A percentile compares a stretch with the other conserved stretches of the same genome.
phyloP scores from a whole-genome alignment of 1,140 invertebrate species.

The Vollenhovia emeryi region DNA sequence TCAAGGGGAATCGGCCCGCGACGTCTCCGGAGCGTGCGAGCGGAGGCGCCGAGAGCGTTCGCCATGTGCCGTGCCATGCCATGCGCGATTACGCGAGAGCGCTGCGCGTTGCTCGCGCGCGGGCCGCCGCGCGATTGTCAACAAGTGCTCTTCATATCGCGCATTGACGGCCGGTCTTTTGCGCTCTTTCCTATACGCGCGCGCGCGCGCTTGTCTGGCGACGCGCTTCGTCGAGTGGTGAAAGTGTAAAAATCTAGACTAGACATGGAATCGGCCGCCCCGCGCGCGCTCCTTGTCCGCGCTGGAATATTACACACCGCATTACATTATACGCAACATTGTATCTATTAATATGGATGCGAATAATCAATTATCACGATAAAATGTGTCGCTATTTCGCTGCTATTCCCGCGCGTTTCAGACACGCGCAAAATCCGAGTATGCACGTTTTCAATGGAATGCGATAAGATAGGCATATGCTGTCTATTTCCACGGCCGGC shows the following conservation, averaged over 20 bases:
- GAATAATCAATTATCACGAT: slow-evolving; percentile 31
- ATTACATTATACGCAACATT: slow-evolving; percentile 10
- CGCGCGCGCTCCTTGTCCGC: too few species aligned
- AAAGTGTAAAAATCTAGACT: slow-evolving; percentile 27
- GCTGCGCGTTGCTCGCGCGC: too few species aligned
- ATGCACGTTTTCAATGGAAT: not conserved
- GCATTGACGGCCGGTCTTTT: not conserved
- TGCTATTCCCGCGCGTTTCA: not conserved
- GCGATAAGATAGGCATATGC: not conserved
- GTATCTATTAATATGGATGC: not conserved
- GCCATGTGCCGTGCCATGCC: too few species aligned
- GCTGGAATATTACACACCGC: not conserved
- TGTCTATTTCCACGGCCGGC: not conserved
- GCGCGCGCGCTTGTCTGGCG: not conserved
- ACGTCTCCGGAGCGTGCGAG: not conserved
- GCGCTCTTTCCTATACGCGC: not conserved
- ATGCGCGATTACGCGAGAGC: slow-evolving; percentile 42
- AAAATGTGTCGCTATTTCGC: not conserved
- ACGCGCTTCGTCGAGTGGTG: slow-evolving; percentile 20
- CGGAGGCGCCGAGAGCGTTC: not conserved
- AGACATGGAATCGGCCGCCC: slow-evolving; percentile 17
- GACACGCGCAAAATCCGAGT: not conserved
- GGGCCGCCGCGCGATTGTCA: slow-evolving; percentile 13
- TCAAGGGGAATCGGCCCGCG: slow-evolving; percentile 14
- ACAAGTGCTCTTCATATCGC: slow-evolving; percentile 40